Base-by-base conservation (phyloP, 2,797 vertebrate genomes). In the Pteropus rufus region DNA sequence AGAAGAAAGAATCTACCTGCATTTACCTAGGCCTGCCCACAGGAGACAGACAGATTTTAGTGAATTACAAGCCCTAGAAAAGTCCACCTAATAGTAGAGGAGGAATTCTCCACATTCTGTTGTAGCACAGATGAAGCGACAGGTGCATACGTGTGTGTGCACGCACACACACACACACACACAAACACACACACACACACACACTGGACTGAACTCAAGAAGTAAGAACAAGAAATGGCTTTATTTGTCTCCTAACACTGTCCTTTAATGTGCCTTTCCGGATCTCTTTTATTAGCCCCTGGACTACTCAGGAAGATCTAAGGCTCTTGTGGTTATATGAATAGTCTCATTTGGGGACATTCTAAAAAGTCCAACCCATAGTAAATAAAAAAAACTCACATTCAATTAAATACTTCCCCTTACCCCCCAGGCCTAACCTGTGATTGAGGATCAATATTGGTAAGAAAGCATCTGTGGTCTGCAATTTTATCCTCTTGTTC, bases 181-280 rank as follows among this genome's bases (percentile, higher is more conserved):
- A 31, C 58, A 24, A 39, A 34, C 56, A 36, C 36, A 18, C 79
- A 79, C 39, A 60, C 49, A 69, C 6, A 39, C 60, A 69, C 44
- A 54, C 62, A 24, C 4, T 23, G 34, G 44, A 65, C 84, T n/a
- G 14, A 29, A 62, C 29, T 89, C 90, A 64, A 62, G 70, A 44
- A 18, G 34, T 83, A 44, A 24, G 39, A 76, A 83, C 70, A 92
- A 62, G 62, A 89, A 83, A 77, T 46, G 36, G 70, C 52, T 90
- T 77, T 56, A 52, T 73, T 41, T 91, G 18, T 62, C 84, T 89
- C 60, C 60, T 76, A 92, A 62, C 29, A 52, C 3, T 12, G 31
- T 56, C 70, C 54, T 77, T 83, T 89, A 83, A 64, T 5, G 21
- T 23, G 18, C 54, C 83, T 62, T 62, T 36, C 64, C 6, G 1